These are phyloP conservation scores for Hoplodrina ambigua DNA, from an alignment of 2,888 invertebrate species.

Conservation along the genomic window DNA sequence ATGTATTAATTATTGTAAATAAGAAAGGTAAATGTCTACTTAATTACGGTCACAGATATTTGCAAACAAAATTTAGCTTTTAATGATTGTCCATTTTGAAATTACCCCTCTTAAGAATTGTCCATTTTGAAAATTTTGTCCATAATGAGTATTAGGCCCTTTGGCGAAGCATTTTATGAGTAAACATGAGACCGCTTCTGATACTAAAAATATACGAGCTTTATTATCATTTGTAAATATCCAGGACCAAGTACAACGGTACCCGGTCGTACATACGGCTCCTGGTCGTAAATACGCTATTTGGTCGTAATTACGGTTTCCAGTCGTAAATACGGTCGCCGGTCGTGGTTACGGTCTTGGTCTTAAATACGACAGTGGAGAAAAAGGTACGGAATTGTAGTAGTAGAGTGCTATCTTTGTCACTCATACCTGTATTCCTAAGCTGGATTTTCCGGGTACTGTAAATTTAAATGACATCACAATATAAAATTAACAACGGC, in stretches of 20 bases:
- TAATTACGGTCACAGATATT: conserved; percentile 17
- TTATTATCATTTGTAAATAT: conserved; percentile 12
- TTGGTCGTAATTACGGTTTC: background rate
- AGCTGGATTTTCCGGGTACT: background rate
- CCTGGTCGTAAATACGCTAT: background rate
- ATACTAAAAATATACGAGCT: too few species aligned
- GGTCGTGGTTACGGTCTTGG: background rate
- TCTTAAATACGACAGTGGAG: too few species aligned
- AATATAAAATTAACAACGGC: conserved; percentile 1
- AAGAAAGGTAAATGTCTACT: conserved; percentile 24
- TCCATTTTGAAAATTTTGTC: too few species aligned
- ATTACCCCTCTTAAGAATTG: too few species aligned
- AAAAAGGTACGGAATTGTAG: background rate
- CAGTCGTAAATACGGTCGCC: background rate
- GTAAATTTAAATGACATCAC: conserved; percentile 19
- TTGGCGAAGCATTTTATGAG: too few species aligned
- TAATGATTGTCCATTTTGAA: too few species aligned
- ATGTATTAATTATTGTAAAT: conserved; percentile 46
- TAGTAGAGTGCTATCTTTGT: background rate
- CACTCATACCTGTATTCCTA: background rate
- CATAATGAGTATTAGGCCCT: too few species aligned
- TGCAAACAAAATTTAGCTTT: background rate
- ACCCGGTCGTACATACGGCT: background rate
- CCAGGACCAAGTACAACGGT: background rate
- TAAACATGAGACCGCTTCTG: too few species aligned